Evolutionary conservation across 92 coral and sea anemone species (phyloP).

Genomic region (Palythoa grandiflora): DNA sequence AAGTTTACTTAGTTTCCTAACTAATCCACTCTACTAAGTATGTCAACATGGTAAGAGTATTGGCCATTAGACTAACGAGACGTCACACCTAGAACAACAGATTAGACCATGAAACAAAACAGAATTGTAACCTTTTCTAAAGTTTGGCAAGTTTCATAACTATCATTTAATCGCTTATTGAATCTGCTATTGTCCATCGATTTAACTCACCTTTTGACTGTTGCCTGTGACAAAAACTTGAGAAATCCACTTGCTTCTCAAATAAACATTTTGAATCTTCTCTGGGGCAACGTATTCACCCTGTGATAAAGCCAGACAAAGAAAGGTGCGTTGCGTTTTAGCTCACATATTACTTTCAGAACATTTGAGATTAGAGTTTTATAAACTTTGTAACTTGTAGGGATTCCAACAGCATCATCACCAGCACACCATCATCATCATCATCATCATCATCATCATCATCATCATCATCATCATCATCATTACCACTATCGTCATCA

Average conservation of each 20-base stretch:
- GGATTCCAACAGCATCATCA: background rate
- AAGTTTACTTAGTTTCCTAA: no score
- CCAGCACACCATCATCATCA: background rate
- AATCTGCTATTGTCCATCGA: background rate
- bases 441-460: background rate
- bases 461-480: background rate
- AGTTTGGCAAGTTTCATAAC: no score
- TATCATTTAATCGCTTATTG: no score
- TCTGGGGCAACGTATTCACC: conserved; percentile 42
- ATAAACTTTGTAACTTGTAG: background rate
- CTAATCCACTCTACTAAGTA: no score
- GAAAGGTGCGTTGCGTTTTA: background rate
- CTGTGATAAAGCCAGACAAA: background rate
- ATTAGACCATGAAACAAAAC: no score
- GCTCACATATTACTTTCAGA: background rate
- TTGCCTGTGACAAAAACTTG: conserved; percentile 26
- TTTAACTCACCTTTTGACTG: conserved; percentile 21
- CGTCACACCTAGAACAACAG: no score
- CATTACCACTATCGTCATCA: background rate
- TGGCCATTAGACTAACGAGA: no score
- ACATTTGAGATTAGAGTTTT: background rate
- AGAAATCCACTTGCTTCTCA: conserved; percentile 35
- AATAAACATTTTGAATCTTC: conserved; percentile 31
- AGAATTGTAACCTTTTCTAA: no score
- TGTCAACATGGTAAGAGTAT: no score